Evolutionary conservation across 2,888 invertebrate species (phyloP).

Genomic region (Xestoiulus laeticollis): DNA sequence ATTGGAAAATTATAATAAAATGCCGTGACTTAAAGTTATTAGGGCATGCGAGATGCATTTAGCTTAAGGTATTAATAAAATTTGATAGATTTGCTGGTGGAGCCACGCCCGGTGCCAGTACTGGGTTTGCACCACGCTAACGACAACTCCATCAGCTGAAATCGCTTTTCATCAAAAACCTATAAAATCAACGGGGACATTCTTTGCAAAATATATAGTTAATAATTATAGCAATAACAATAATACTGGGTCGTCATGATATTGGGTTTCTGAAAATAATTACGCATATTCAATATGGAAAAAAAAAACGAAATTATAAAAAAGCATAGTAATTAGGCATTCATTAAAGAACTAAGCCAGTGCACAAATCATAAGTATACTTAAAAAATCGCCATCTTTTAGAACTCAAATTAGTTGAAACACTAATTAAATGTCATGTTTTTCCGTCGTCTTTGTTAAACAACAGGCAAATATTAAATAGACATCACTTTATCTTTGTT

Average conservation of each 20-base stretch:
- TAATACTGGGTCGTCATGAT: not conserved
- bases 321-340: not conserved
- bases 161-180: conserved; percentile 32
- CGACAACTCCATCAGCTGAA: conserved; percentile 38
- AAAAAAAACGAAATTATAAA: not conserved
- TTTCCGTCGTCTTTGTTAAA: not conserved
- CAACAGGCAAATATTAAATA: not conserved
- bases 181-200: not conserved
- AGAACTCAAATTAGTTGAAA: not conserved
- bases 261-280: not conserved
- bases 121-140: not conserved
- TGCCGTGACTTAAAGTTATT: conserved; percentile 18
- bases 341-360: not conserved
- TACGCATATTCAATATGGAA: not conserved
- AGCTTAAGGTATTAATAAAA: conserved; percentile 20
- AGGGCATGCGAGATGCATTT: conserved; percentile 31
- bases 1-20: not conserved
- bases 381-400: not conserved
- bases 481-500: not conserved
- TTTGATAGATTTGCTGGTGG: conserved; percentile 36
- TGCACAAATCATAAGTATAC: not conserved
- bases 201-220: not conserved
- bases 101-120: conserved; percentile 35
- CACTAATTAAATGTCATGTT: not conserved
- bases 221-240: not conserved